Percentiles rank a stretch among this genome's conserved stretches.
Evolutionary conservation across 2,888 invertebrate species (phyloP).

Genomic region (Actias luna): DNA sequence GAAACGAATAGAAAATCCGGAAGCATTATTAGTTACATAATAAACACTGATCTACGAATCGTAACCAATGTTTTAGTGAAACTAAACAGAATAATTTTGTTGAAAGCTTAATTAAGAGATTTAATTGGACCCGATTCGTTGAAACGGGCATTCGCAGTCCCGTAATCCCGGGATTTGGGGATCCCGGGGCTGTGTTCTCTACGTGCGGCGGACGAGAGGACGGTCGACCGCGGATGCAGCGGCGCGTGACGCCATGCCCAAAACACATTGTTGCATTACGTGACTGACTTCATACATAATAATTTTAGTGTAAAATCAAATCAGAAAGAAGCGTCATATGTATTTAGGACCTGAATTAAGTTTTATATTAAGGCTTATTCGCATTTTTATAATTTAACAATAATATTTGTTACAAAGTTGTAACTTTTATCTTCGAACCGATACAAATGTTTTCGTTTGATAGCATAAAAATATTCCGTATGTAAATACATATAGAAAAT

Average conservation of each 20-base stretch:
- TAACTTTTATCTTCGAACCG: no score
- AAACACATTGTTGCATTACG: neutral
- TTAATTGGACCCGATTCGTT: neutral
- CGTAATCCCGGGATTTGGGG: neutral
- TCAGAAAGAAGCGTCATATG: no score
- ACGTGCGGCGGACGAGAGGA: neutral
- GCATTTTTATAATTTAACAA: no score
- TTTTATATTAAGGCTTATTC: no score
- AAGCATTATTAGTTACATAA: no score
- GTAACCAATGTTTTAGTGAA: neutral
- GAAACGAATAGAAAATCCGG: neutral
- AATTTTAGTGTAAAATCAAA: no score
- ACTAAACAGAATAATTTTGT: neutral
- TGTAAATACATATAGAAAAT: no score
- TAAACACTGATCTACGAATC: neutral
- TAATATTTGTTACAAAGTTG: no score
- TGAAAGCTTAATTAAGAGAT: neutral
- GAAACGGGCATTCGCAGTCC: neutral
- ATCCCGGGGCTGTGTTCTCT: neutral
- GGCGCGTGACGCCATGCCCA: slow-evolving; percentile 4
- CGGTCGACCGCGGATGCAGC: slow-evolving; percentile 5
- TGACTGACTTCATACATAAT: neutral
- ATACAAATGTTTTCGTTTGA: no score
- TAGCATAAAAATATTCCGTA: no score
- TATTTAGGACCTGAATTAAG: no score